phyloP scores from a whole-genome alignment of 1,140 invertebrate species.

The Aleiodes sp. region DNA sequence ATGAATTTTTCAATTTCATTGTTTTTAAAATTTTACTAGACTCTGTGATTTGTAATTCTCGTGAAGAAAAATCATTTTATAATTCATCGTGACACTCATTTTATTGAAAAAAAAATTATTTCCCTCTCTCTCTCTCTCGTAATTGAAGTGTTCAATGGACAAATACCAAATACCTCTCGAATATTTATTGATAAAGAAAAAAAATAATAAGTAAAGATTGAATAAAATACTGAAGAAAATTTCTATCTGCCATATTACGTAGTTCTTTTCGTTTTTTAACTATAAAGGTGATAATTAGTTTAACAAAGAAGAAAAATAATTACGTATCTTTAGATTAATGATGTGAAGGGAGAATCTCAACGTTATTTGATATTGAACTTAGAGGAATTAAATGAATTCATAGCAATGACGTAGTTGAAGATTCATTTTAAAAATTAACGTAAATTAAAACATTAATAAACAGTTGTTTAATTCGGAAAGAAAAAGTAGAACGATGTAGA shows the following conservation, averaged over 20 bases:
- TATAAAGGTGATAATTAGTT: background rate
- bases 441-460: too few species aligned
- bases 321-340: background rate
- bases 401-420: too few species aligned
- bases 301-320: background rate
- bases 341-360: background rate
- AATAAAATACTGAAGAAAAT: background rate
- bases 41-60: background rate
- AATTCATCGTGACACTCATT: background rate
- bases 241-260: constrained; percentile 15
- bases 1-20: background rate
- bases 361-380: background rate
- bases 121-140: background rate
- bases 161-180: constrained; percentile 16
- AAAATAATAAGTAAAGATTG: too few species aligned
- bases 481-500: background rate
- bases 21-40: background rate
- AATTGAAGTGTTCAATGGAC: constrained; percentile 20
- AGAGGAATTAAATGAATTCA: too few species aligned
- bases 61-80: background rate
- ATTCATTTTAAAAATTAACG: too few species aligned
- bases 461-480: too few species aligned
- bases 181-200: constrained; percentile 1
- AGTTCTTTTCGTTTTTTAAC: background rate
- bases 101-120: background rate